These are phyloP conservation scores for Ostrea denselamellosa DNA, from an alignment of 1,140 invertebrate species.

Conservation along the genomic window DNA sequence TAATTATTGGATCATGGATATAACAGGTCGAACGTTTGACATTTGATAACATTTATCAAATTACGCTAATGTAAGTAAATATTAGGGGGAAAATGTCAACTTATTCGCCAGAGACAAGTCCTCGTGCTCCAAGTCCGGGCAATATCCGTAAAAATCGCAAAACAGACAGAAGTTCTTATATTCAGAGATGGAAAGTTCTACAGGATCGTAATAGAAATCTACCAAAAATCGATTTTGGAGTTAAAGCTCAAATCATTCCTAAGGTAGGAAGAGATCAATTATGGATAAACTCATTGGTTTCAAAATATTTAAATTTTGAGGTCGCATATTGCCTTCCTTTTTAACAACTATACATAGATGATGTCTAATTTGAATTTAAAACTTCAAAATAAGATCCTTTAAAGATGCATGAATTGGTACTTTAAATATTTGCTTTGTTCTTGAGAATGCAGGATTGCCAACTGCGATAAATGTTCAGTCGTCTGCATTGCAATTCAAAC, in stretches of 20 bases:
- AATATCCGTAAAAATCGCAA: neutral
- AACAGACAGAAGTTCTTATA: slow-evolving; percentile 50
- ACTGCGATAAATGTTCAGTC: neutral
- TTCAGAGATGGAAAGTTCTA: slow-evolving; percentile 56
- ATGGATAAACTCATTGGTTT: neutral
- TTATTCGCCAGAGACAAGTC: neutral
- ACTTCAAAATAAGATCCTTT: neutral
- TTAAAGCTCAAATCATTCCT: slow-evolving; percentile 40
- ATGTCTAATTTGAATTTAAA: neutral
- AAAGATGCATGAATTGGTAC: slow-evolving; percentile 31
- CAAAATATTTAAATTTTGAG: neutral
- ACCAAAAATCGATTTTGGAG: slow-evolving; percentile 53
- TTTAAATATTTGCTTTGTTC: slow-evolving; percentile 37
- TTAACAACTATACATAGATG: neutral
- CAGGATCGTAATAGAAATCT: slow-evolving; percentile 53
- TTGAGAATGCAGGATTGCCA: neutral
- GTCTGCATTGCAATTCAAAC: neutral
- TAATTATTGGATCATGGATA: neutral
- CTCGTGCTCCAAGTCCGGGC: neutral
- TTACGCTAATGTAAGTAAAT: neutral
- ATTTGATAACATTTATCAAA: neutral
- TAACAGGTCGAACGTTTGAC: neutral
- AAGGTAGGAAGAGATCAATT: slow-evolving; percentile 43
- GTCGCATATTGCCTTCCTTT: neutral
- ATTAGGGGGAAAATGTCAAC: slow-evolving; percentile 12